Base-by-base conservation (phyloP, 2,113 vertebrate genomes). In the Tragelaphus strepsiceros region DNA sequence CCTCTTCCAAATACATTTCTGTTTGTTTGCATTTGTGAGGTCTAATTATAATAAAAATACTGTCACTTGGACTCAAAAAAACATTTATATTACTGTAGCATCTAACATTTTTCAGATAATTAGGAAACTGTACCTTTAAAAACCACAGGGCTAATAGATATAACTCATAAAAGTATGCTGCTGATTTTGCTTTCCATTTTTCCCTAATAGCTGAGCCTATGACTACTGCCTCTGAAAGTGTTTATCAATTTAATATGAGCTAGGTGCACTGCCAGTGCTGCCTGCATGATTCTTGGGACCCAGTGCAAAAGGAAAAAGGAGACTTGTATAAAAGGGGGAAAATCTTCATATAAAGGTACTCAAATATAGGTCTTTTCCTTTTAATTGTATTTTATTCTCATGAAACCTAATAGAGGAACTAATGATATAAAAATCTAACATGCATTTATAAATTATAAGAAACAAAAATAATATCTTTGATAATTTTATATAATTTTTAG, bases 11-110 rank as follows among this genome's bases (percentile, higher is more conserved):
- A n/a, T 56, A 13, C 39, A 93, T 32, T 89, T 80, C 91, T 91
- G 77, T 62, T 71, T 95, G 77, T 62, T 67, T 95, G 87, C 39
- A 51, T 85, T 88, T 4, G 8, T 54, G 17, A 93, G 28, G 14
- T 28, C 43, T 84, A 58, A 13, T 64, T 98, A 95, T 67, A 78
- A 67, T 54, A 58, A 97, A 96, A 96, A 96, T 92, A 30, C 26
- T 39, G 13, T 35, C 64, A 61, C 80, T 64, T 92, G 88, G 9
- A 95, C 74, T 88, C 43, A 71, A 81, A 96, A 98, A 98, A 93
- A 17, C 10, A 83, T 78, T 84, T 81, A 12, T 90, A 83, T 32
- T 62, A 96, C 88, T 92, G 15, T 92, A 82, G 2, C 90, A 56
- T 82, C 92, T 43, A 46, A 87, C 58, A 26, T 7, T 78, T 82